These are phyloP conservation scores for Macrobrachium nipponense DNA, from an alignment of 1,140 invertebrate genomes.

Conservation along the genomic window DNA sequence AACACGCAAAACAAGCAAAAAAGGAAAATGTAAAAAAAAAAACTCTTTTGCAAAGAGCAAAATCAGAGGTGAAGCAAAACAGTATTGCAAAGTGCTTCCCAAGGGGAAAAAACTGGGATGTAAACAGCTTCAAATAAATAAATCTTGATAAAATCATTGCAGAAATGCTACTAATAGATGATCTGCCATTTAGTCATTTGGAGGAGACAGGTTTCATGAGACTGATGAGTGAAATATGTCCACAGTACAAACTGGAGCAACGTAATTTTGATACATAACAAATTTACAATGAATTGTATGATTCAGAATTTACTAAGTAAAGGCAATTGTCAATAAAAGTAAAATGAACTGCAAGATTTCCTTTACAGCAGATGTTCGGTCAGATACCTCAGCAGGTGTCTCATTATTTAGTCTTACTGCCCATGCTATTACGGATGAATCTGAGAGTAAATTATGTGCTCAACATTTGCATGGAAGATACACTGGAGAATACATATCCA, in stretches of 20 bases:
- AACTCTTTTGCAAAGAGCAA: constrained; percentile 10
- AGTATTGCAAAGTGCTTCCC: constrained; percentile 7
- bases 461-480: constrained; percentile 12
- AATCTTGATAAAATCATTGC: constrained; percentile 18
- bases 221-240: constrained; percentile 16
- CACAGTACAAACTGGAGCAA: constrained; percentile 36
- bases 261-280: constrained; percentile 21
- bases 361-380: constrained; percentile 39
- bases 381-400: constrained; percentile 30
- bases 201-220: constrained; percentile 38
- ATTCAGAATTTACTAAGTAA: neutral
- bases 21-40: too few species aligned
- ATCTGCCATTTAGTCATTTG: constrained; percentile 36
- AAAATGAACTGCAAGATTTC: constrained; percentile 5
- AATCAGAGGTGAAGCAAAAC: neutral
- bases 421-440: constrained; percentile 27
- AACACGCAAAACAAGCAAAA: too few species aligned
- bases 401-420: constrained; percentile 49
- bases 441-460: neutral
- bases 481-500: constrained; percentile 29
- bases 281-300: constrained; percentile 35
- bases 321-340: neutral
- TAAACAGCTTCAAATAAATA: constrained; percentile 3
- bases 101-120: constrained; percentile 4
- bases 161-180: constrained; percentile 51